Percentiles rank a stretch among this genome's conserved stretches.
Evolutionary conservation across 2,797 vertebrate genomes (phyloP).

Genomic region (Monodelphis domestica): DNA sequence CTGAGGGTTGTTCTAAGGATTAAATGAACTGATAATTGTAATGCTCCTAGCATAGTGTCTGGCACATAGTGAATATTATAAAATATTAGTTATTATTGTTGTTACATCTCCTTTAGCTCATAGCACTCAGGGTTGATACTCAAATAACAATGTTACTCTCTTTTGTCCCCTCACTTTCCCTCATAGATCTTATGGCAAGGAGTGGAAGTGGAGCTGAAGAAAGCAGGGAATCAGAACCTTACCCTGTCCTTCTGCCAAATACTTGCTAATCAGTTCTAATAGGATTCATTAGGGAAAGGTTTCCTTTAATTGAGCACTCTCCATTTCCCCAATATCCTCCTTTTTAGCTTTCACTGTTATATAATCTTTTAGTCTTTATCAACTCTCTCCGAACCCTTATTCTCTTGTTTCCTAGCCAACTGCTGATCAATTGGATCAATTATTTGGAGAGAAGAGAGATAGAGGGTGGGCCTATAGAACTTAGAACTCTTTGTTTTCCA

Average conservation of each 20-base stretch:
- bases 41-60: background rate
- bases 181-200: background rate
- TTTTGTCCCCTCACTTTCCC: background rate
- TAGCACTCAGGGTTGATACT: background rate
- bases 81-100: background rate
- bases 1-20: background rate
- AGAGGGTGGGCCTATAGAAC: background rate
- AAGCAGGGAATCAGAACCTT: background rate
- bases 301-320: background rate
- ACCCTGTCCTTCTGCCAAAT: background rate
- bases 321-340: background rate
- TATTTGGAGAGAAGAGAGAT: background rate
- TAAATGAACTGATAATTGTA: background rate
- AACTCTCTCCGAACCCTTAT: background rate
- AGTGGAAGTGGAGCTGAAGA: background rate
- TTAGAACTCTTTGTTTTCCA: background rate
- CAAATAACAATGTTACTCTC: background rate
- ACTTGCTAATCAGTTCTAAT: rapidly evolving
- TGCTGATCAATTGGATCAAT: background rate
- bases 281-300: background rate
- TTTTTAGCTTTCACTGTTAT: background rate
- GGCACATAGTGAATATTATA: background rate
- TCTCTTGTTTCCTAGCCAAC: background rate
- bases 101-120: background rate
- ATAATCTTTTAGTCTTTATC: background rate